phyloP scores from a whole-genome alignment of 2,888 invertebrate genomes.

The Ochropacha duplaris region DNA sequence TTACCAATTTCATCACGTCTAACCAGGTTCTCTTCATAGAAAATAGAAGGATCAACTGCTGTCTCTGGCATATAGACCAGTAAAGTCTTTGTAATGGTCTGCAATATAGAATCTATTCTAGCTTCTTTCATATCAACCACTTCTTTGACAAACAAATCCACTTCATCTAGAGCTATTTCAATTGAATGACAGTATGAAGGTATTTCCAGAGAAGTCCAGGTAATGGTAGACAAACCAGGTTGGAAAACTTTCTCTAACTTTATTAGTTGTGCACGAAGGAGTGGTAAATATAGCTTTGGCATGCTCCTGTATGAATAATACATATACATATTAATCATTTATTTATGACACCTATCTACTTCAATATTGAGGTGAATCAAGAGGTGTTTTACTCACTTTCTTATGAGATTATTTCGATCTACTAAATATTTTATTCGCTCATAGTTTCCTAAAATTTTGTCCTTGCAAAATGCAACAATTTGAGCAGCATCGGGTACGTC shows the following conservation, averaged over 20 bases:
- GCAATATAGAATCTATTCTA: slow-evolving; percentile 87
- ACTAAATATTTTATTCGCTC: slow-evolving; percentile 85
- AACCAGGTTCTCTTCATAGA: slow-evolving; percentile 85
- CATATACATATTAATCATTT: not conserved
- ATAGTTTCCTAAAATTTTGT: slow-evolving; percentile 85
- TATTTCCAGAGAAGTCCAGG: slow-evolving; percentile 92
- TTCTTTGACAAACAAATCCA: slow-evolving; percentile 87
- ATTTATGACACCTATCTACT: not conserved
- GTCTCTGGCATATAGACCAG: slow-evolving; percentile 85
- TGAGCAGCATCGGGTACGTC: slow-evolving; percentile 90
- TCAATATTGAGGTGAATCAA: not conserved
- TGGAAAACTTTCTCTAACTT: slow-evolving; percentile 88
- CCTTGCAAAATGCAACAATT: slow-evolving; percentile 88
- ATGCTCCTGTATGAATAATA: slow-evolving; percentile 66
- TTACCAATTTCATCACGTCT: slow-evolving; percentile 79
- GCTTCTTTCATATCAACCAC: slow-evolving; percentile 89
- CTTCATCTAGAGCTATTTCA: slow-evolving; percentile 80
- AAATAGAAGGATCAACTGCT: slow-evolving; percentile 84
- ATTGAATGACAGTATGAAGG: slow-evolving; percentile 84
- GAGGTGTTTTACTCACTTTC: slow-evolving; percentile 48
- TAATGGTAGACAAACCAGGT: slow-evolving; percentile 89
- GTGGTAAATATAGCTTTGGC: slow-evolving; percentile 86
- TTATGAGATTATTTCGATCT: slow-evolving; percentile 83
- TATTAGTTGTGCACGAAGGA: slow-evolving; percentile 86
- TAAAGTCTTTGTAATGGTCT: slow-evolving; percentile 83